These are phyloP conservation scores for Eledone cirrhosa DNA, from an alignment of 2,888 invertebrate species.

Conservation along the genomic window DNA sequence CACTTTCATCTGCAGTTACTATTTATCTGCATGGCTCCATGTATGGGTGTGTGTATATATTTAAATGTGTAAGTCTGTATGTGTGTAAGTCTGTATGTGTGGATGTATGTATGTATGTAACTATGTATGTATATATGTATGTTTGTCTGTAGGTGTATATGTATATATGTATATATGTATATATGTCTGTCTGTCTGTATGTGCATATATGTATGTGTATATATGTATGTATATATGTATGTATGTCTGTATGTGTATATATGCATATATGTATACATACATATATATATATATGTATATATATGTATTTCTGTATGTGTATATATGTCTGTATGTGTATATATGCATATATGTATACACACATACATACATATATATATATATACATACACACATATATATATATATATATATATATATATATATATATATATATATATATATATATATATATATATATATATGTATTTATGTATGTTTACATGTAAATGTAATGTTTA, in stretches of 20 bases:
- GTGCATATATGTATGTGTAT: constrained; percentile 4
- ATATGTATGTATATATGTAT: not conserved
- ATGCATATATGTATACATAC: not conserved
- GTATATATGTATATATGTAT: constrained; percentile 5
- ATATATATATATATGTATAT: not conserved
- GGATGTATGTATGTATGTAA: not conserved
- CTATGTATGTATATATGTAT: not conserved
- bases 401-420: not conserved
- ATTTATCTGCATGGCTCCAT: too few species aligned
- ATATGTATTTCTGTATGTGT: not conserved
- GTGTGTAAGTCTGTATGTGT: not conserved
- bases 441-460: not conserved
- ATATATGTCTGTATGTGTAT: constrained; percentile 1
- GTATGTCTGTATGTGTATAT: not conserved
- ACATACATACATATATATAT: constrained; percentile 6
- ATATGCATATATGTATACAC: constrained; percentile 6
- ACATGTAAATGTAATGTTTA: too few species aligned
- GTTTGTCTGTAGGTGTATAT: not conserved
- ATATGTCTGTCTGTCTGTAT: constrained; percentile 4
- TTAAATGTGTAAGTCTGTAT: too few species aligned
- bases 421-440: not conserved
- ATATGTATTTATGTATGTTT: too few species aligned
- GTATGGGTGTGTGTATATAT: too few species aligned
- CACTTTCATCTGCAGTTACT: too few species aligned
- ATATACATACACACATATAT: not conserved